phyloP scores from a whole-genome alignment of 2,113 vertebrate species.

The rat (Rattus norvegicus) region GRCr8 NC_086031.1:73428501-73429000 shows the following conservation, averaged over 20 bases:
- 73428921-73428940: not conserved
- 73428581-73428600: not conserved
- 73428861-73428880: not conserved
- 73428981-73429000: not conserved
- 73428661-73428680: not conserved
- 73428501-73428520: not conserved
- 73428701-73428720: not conserved
- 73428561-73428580: not conserved
- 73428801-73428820: not conserved
- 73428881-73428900: not conserved
- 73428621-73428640: not conserved
- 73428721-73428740: not conserved
- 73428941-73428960: too few species aligned
- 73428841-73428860: not conserved
- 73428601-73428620: not conserved
- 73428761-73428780: not conserved
- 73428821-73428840: not conserved
- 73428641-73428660: not conserved
- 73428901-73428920: not conserved
- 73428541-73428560: not conserved
- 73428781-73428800: not conserved
- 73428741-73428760: not conserved
- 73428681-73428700: not conserved
- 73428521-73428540: not conserved
- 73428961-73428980: not conserved